phyloP scores from a whole-genome alignment of 2,113 vertebrate genomes.

The Gallinago media region DNA sequence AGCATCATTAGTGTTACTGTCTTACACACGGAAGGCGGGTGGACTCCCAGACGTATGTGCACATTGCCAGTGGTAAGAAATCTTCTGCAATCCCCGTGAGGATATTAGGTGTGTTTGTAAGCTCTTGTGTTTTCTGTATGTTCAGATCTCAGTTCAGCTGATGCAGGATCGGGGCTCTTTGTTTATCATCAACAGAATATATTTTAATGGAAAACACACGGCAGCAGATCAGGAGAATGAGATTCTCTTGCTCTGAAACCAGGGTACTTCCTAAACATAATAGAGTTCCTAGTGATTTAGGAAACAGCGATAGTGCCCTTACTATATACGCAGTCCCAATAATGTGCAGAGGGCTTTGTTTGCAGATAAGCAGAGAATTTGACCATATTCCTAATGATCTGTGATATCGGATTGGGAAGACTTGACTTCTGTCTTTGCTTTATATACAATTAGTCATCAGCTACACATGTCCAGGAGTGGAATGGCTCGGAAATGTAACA shows the following conservation, averaged over 20 bases:
- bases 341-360: background rate
- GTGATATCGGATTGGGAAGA: background rate
- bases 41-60: rapidly evolving
- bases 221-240: background rate
- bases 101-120: background rate
- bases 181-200: background rate
- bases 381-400: background rate
- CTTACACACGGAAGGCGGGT: rapidly evolving
- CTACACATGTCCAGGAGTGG: background rate
- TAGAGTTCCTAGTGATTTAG: background rate
- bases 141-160: background rate
- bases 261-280: background rate
- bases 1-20: background rate
- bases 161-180: background rate
- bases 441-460: background rate
- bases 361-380: background rate
- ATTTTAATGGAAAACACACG: background rate
- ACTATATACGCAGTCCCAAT: background rate
- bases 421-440: background rate
- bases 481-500: background rate
- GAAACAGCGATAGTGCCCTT: background rate
- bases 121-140: background rate
- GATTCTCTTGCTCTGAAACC: background rate
- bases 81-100: background rate
- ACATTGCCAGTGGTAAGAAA: background rate